Conservation (phyloP, 2,113 vertebrate species). For the Eublepharis macularius region DNA sequence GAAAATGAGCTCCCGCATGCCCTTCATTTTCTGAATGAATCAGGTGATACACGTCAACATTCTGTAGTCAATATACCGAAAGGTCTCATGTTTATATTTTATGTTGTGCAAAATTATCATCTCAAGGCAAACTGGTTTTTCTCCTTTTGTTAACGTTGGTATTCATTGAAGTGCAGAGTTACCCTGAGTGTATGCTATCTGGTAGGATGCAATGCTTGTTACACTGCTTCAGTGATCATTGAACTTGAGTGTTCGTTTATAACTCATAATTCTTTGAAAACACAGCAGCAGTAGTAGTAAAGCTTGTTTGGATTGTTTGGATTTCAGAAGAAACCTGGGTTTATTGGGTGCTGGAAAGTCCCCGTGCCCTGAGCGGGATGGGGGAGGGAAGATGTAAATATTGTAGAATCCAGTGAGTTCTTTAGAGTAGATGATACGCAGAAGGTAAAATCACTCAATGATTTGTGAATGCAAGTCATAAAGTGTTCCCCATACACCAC, state of each 20-base stretch:
- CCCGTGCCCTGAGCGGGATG: too few species aligned
- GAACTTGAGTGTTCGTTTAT: not conserved
- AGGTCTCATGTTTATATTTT: fast-evolving
- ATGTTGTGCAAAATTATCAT: not conserved
- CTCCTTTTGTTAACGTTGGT: not conserved
- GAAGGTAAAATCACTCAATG: not conserved
- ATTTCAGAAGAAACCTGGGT: not conserved
- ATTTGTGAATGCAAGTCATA: not conserved
- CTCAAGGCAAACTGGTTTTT: not conserved
- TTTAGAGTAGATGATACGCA: not conserved
- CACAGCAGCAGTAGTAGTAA: not conserved
- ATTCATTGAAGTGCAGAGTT: not conserved
- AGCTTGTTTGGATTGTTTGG: not conserved
- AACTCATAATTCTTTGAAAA: not conserved
- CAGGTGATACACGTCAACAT: slow-evolving; percentile 73
- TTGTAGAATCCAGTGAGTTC: not conserved
- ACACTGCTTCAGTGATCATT: not conserved
- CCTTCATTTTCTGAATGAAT: slow-evolving; percentile 92
- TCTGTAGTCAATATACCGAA: not conserved
- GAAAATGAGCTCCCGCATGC: slow-evolving; percentile 93
- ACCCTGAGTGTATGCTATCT: not conserved
- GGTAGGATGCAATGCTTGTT: not conserved
- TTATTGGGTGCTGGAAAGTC: not conserved
- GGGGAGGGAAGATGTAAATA: not conserved
- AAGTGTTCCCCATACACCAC: not conserved